These are phyloP conservation scores for Eristalis intricaria DNA, from an alignment of 2,888 invertebrate genomes.

Conservation along the genomic window DNA sequence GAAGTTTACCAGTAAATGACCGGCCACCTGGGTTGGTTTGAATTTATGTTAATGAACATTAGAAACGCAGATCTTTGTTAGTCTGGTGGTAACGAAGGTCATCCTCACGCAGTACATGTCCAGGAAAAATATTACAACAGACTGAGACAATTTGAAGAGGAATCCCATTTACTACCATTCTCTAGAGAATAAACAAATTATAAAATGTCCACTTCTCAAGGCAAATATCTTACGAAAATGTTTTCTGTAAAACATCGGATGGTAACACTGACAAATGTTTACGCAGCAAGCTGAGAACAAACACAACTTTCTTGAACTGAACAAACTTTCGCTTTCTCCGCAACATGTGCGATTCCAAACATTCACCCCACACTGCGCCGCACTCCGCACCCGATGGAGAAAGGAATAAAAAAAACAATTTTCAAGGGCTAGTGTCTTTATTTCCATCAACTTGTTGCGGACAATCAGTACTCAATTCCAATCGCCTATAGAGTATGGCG, in stretches of 20 bases:
- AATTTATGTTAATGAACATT: no score
- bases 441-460: conserved; percentile 55
- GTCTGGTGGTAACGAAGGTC: no score
- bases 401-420: no score
- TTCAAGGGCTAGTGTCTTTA: neutral
- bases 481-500: neutral
- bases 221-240: neutral
- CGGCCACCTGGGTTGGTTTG: no score
- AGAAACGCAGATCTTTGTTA: no score
- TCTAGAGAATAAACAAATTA: no score
- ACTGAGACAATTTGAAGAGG: no score
- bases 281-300: neutral
- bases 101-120: no score
- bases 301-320: neutral
- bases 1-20: no score
- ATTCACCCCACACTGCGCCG: neutral
- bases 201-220: neutral
- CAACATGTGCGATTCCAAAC: neutral
- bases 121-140: no score
- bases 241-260: neutral
- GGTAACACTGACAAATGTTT: neutral
- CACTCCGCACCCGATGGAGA: no score
- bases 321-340: neutral
- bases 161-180: no score
- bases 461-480: neutral